Evolutionary conservation across 35 echinoderm and acorn worm species (phyloP), one percentile per base, ranked within the genome.

Genomic region (Amphiura filiformis): DNA sequence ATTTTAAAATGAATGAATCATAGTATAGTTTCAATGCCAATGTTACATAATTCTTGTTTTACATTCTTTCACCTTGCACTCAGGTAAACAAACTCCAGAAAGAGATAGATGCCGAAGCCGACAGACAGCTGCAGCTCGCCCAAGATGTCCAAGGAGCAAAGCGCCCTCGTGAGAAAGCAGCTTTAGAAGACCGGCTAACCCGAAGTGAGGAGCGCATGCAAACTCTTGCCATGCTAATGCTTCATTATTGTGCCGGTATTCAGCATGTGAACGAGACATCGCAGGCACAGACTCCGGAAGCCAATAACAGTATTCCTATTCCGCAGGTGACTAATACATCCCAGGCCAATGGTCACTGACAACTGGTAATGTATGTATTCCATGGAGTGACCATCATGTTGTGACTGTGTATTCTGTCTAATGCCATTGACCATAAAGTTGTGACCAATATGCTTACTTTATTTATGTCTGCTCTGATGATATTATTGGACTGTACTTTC

Each of bases 201-300:
- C 84, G 87, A 38, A 99, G 96, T 37, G 96, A 99, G 79, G 89
- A 99, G 33, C 77, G 96, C 35, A 94, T 99, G 90, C 93, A 99
- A 78, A 94, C 90, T 17, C 90, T 99, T 17, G 90, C 93, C 22
- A 91, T 92, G 47, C 86, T 98, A 35, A 99, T 99, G 96, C 84
- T 94, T 12, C 96, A 99, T 81, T 99, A 94, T 84, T 99, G 96
- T 83, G 93, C 96, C 15, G 96, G 96, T 26, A 92, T 99, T 64
- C 92, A 99, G 41, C 92, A 99, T 77, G 94, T 93, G 31, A 99
- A 94, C 39, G 96, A 99, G 56, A 85, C 76, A 75, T 85, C 52
- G 13, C 57, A 56, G 31, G 22, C 87, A 26, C 44, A 52, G 7
- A 70, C 61, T 13, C 26, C 61, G 2, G 61, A 70, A n/a, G 26